Evolutionary conservation across 2,113 vertebrate genomes (phyloP).

Genomic region (Bujurquina vittata): DNA sequence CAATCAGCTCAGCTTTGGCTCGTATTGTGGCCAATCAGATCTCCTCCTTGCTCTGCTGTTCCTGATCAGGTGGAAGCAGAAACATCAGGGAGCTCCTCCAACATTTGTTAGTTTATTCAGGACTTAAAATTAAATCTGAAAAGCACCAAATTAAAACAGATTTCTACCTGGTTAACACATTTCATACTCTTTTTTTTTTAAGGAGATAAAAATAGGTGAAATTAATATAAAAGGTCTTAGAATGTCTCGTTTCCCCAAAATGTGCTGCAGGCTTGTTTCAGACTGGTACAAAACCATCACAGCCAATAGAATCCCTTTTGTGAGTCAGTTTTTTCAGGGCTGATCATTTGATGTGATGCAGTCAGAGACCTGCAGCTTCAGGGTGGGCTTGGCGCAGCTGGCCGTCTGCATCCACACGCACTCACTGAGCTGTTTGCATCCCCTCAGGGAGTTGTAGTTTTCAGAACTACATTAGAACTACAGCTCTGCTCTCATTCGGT

Average conservation of each 20-base stretch:
- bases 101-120: background rate
- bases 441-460: slow-evolving; percentile 8
- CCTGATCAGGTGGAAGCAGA: too few species aligned
- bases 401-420: background rate
- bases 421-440: background rate
- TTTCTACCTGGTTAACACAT: background rate
- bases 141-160: background rate
- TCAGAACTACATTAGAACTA: background rate
- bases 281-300: background rate
- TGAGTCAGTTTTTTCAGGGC: too few species aligned
- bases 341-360: background rate
- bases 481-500: background rate
- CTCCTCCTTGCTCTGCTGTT: background rate
- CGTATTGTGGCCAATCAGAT: background rate
- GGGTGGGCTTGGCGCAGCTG: background rate
- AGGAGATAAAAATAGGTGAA: background rate
- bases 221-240: background rate
- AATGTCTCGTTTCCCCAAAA: background rate
- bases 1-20: background rate
- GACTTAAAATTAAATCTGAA: background rate
- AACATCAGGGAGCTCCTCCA: too few species aligned
- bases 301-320: accelerated
- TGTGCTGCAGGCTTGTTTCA: background rate
- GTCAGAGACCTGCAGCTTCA: background rate
- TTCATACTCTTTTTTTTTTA: too few species aligned